Evolutionary conservation across 2,797 vertebrate species (phyloP).

Genomic region (Telmatherina bonti): DNA sequence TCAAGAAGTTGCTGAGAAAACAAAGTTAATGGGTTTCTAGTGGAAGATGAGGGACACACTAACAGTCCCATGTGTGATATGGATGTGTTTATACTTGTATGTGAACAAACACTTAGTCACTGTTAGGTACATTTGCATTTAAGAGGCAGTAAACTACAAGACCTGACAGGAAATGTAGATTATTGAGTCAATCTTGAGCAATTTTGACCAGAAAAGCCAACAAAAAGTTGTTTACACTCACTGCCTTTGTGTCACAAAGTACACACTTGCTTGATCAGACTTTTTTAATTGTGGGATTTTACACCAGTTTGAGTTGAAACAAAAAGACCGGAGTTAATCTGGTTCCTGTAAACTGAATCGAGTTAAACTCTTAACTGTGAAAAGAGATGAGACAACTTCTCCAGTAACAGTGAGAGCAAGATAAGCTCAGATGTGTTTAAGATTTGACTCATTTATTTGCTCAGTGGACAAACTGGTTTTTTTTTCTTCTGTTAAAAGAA

Average conservation of each 20-base stretch:
- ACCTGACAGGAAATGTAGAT: background rate
- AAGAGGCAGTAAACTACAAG: background rate
- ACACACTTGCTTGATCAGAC: too few species aligned
- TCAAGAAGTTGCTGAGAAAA: constrained; percentile 7
- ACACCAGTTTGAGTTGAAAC: background rate
- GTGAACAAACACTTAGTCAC: background rate
- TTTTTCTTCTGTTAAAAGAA: accelerated
- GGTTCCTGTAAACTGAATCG: background rate
- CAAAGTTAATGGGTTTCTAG: background rate
- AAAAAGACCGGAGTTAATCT: background rate
- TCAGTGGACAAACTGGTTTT: background rate
- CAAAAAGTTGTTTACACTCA: background rate
- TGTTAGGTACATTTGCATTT: background rate
- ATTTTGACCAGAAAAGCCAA: background rate
- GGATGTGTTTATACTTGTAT: background rate
- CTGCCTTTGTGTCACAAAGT: too few species aligned
- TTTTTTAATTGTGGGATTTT: background rate
- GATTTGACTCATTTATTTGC: background rate
- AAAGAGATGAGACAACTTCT: background rate
- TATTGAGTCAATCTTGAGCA: background rate
- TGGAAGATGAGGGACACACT: constrained; percentile 16
- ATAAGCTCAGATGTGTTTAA: background rate
- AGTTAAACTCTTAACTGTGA: background rate
- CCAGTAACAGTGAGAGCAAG: background rate
- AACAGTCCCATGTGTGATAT: background rate